Percentiles rank a stretch among this genome's conserved stretches.
phyloP scores from a whole-genome alignment of 2,888 invertebrate genomes.

The Eupithecia tripunctaria region DNA sequence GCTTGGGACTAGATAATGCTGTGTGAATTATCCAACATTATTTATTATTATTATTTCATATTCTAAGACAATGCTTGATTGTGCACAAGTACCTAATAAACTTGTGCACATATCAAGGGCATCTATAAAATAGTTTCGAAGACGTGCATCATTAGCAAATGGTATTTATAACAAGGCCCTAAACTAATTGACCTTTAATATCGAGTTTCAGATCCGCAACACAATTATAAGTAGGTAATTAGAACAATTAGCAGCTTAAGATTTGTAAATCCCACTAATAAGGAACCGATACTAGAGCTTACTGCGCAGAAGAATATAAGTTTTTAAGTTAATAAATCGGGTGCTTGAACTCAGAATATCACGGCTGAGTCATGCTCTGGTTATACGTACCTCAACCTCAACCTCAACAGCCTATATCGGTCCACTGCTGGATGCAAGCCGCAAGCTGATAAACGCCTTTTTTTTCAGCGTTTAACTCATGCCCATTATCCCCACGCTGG shows the following conservation, averaged over 20 bases:
- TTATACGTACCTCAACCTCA: too few relatives aligned
- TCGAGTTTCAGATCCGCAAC: conserved; percentile 22
- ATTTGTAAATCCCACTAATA: background rate
- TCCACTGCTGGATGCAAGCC: too few relatives aligned
- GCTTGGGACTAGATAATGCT: too few relatives aligned
- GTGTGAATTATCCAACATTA: too few relatives aligned
- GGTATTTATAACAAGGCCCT: background rate
- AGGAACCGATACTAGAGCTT: background rate
- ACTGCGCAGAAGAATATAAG: background rate
- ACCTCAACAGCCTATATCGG: too few relatives aligned
- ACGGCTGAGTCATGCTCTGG: too few relatives aligned
- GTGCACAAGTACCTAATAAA: too few relatives aligned
- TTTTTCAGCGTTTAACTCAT: too few relatives aligned
- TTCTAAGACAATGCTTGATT: background rate
- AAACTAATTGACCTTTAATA: conserved; percentile 11
- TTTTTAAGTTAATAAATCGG: background rate
- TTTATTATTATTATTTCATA: too few relatives aligned
- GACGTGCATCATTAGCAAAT: background rate
- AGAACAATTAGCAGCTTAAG: conserved; percentile 15
- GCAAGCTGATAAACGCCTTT: too few relatives aligned
- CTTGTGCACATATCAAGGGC: background rate
- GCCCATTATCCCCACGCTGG: too few relatives aligned
- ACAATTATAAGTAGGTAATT: conserved; percentile 15
- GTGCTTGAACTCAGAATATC: background rate
- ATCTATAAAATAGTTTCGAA: background rate